Conservation (phyloP, 2,113 vertebrate species). For the Leucoraja erinaceus region DNA sequence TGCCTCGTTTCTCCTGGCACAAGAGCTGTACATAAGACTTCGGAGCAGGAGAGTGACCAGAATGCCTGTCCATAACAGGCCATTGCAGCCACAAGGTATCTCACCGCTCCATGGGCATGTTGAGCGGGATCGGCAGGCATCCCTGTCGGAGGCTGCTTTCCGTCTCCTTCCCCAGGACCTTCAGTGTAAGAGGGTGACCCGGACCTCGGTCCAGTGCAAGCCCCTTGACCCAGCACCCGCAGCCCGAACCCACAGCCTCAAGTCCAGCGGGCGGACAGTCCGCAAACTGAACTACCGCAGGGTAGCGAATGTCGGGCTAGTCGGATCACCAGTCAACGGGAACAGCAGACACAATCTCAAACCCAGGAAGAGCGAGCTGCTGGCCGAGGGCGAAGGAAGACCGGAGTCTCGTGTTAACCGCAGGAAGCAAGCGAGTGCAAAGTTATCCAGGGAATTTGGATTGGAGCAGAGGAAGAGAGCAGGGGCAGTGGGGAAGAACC, state of each 20-base stretch:
- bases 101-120: neutral
- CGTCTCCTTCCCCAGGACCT: neutral
- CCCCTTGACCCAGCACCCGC: neutral
- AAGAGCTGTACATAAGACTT: slow-evolving; percentile 20
- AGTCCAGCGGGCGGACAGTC: neutral
- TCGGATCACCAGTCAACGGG: neutral
- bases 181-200: neutral
- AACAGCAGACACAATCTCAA: neutral
- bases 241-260: neutral
- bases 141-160: neutral
- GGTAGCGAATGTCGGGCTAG: neutral
- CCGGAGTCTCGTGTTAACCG: neutral
- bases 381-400: neutral
- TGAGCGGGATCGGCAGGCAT: neutral
- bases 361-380: neutral
- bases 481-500: neutral
- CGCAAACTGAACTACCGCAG: slow-evolving; percentile 4
- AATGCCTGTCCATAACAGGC: neutral
- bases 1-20: slow-evolving; percentile 5
- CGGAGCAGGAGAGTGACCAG: neutral
- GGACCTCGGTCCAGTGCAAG: neutral
- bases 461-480: slow-evolving; percentile 3
- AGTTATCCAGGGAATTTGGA: neutral
- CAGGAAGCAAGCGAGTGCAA: neutral
- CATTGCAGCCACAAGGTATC: neutral